Conservation (phyloP, 2,797 vertebrate species). For the Cephalopachus bancanus region DNA sequence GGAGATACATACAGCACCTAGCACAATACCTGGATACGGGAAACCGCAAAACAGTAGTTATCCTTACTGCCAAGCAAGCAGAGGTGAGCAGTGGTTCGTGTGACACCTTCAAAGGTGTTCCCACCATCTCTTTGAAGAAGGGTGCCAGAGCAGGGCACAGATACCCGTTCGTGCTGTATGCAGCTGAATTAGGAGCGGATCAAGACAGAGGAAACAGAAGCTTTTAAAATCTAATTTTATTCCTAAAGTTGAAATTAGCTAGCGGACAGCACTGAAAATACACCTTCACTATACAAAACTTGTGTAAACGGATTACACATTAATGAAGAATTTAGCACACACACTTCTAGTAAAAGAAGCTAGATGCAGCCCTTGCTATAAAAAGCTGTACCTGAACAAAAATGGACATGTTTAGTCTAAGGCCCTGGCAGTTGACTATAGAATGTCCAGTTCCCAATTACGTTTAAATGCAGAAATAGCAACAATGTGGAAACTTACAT, state of each 20-base stretch:
- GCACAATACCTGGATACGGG: background rate
- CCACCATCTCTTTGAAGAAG: background rate
- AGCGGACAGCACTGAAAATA: constrained; percentile 78
- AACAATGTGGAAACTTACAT: constrained; percentile 83
- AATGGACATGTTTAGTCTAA: constrained; percentile 74
- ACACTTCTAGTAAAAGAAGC: constrained; percentile 48
- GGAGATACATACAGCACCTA: background rate
- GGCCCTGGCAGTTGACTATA: constrained; percentile 82
- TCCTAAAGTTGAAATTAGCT: constrained; percentile 84
- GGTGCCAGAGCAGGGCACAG: too few relatives aligned
- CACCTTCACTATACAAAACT: constrained; percentile 80
- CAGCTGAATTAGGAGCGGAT: constrained; percentile 3
- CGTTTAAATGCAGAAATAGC: constrained; percentile 67
- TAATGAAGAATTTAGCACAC: constrained; percentile 72
- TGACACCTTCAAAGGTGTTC: background rate
- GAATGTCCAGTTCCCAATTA: constrained; percentile 56
- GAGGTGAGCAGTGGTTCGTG: background rate
- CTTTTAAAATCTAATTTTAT: constrained; percentile 81
- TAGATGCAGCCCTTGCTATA: constrained; percentile 76
- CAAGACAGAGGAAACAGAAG: background rate
- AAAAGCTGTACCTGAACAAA: constrained; percentile 82
- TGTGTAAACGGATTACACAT: constrained; percentile 54
- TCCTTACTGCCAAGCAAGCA: background rate
- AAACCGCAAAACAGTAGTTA: background rate
- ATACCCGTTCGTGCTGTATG: background rate